Evolutionary conservation across 1,140 invertebrate species (phyloP), one percentile per base, ranked within the genome.

Genomic region (Melanaphis sacchari): DNA sequence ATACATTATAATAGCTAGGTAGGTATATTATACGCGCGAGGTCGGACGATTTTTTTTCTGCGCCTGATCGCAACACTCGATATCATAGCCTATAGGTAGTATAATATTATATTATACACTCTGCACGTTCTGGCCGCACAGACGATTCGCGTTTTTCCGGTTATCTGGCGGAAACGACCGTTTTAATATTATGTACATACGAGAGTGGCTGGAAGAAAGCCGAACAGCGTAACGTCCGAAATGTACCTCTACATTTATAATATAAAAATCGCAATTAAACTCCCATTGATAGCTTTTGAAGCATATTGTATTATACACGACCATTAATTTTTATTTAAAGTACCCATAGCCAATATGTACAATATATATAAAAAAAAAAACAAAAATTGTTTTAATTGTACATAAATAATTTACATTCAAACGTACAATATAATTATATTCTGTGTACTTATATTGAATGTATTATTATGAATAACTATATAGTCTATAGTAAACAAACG

Each of bases 1-100:
- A 66, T n/a, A 66, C 31, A 66, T n/a, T 76, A 76, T 76, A 76
- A 76, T 76, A 76, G 59, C 59, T 76, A 76, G 59, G 59, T n/a
- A 52, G 54, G 24, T 26, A n/a, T n/a, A 76, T n/a, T 76, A 76
- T 76, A 76, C 59, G 59, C 15, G 59, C 59, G 59, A 76, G 59
- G 59, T 76, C 31, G 59, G 59, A 76, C 59, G 59, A 76, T 76
- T 76, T 76, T 76, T 49, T 76, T 76, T 76, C 59, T 18, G n/a
- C 54, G 31, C 54, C 54, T n/a, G 59, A 76, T 76, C 59, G 59
- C 59, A 76, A 76, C 59, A 76, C 59, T 76, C 59, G 59, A 76
- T n/a, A 76, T 76, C 59, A n/a, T 76, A n/a, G n/a, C n/a, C n/a
- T n/a, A n/a, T n/a, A 76, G 11, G 15, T 76, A 76, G 31, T 76